A percentile compares a stretch with the other conserved stretches of the same genome.
Evolutionary conservation across 2,888 invertebrate genomes (phyloP).

Genomic region (Serripes groenlandicus): DNA sequence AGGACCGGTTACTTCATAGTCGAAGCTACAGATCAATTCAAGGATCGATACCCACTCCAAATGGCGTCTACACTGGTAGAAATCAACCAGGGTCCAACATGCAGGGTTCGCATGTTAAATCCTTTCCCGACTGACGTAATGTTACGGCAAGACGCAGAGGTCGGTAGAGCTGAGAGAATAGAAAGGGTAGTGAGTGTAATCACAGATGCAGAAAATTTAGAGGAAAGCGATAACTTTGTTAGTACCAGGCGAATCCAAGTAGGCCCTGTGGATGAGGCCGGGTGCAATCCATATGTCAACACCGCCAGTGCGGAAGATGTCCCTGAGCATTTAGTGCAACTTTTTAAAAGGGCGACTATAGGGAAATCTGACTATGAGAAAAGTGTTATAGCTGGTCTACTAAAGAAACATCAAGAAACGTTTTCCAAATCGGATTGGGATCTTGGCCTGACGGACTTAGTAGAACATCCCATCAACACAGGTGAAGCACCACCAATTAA

Average conservation of each 20-base stretch:
- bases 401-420: conserved; percentile 40
- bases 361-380: not conserved
- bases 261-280: not conserved
- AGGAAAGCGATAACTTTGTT: conserved; percentile 11
- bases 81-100: conserved; percentile 24
- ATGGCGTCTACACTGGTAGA: conserved; percentile 42
- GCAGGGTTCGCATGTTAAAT: conserved; percentile 35
- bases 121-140: conserved; percentile 18
- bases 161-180: conserved; percentile 32
- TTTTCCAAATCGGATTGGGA: conserved; percentile 49
- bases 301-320: not conserved
- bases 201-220: not conserved
- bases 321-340: not conserved
- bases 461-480: conserved; percentile 51
- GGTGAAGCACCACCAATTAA: conserved; percentile 50
- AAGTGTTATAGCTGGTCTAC: conserved; percentile 15
- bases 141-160: conserved; percentile 29
- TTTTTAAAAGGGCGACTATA: conserved; percentile 11
- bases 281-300: not conserved
- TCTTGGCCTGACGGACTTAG: conserved; percentile 52
- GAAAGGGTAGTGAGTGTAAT: conserved; percentile 5
- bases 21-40: too few relatives aligned
- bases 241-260: conserved; percentile 11
- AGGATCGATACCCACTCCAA: conserved; percentile 14
- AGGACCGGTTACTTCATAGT: too few relatives aligned